Evolutionary conservation across 2,888 invertebrate species (phyloP).

Genomic region (Hydrotaea cyrtoneurina): DNA sequence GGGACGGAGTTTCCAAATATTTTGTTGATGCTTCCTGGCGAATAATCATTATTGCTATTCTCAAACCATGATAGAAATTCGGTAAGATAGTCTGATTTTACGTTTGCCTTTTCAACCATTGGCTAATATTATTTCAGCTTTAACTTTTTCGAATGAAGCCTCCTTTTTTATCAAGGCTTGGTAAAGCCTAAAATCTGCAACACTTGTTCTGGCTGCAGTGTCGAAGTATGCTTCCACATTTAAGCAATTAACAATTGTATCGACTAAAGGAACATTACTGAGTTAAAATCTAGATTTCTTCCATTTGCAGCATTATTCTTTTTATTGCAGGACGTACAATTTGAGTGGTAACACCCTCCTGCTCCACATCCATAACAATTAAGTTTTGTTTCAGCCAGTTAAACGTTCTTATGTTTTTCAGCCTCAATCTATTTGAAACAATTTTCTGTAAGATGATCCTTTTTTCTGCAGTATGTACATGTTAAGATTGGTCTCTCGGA

Average conservation of each 20-base stretch:
- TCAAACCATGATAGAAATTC: constrained; percentile 33
- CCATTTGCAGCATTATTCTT: background rate
- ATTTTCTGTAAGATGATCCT: constrained; percentile 23
- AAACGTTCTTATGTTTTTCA: background rate
- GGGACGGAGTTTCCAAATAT: constrained; percentile 14
- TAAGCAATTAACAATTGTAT: constrained; percentile 7
- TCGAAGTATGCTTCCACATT: background rate
- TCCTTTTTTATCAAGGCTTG: background rate
- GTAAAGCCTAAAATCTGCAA: constrained; percentile 45
- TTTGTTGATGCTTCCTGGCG: constrained; percentile 20
- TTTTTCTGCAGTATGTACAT: constrained; percentile 39
- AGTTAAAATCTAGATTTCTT: constrained; percentile 36
- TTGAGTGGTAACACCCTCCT: constrained; percentile 29
- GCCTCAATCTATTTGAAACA: constrained; percentile 13
- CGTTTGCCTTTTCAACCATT: background rate
- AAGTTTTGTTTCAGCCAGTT: background rate
- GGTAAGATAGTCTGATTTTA: background rate
- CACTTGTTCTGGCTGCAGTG: constrained; percentile 2
- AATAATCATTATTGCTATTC: constrained; percentile 21
- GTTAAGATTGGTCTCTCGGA: background rate
- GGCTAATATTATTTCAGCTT: constrained; percentile 9
- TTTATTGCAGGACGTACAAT: constrained; percentile 32
- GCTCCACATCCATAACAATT: constrained; percentile 49
- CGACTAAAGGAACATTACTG: constrained; percentile 15
- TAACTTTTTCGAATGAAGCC: background rate